phyloP scores from a whole-genome alignment of 2,797 vertebrate genomes.

The Acanthornis magna region DNA sequence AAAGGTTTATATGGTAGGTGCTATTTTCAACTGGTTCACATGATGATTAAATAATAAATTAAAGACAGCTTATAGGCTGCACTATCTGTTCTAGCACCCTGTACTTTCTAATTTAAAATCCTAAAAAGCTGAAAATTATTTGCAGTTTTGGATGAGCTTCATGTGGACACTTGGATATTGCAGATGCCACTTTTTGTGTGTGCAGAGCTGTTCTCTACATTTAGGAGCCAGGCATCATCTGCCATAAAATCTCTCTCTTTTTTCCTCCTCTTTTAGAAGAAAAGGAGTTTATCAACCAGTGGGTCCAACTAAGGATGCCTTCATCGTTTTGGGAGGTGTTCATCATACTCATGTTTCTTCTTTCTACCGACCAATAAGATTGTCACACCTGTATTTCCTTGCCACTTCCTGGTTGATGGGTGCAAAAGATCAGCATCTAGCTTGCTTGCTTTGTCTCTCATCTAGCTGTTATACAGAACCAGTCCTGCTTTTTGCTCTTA shows the following conservation, averaged over 20 bases:
- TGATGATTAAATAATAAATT: not conserved
- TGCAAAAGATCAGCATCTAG: not conserved
- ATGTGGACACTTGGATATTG: not conserved
- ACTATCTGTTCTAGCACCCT: not conserved
- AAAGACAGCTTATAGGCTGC: not conserved
- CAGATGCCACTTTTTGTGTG: not conserved
- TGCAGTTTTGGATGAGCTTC: not conserved
- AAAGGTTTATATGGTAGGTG: not conserved
- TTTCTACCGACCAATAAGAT: not conserved
- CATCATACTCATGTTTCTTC: not conserved
- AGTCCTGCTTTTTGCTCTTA: not conserved
- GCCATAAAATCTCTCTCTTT: not conserved
- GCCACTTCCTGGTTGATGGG: constrained; percentile 3
- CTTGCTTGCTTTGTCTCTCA: not conserved
- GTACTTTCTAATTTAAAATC: not conserved
- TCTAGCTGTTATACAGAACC: constrained; percentile 5
- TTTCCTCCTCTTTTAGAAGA: not conserved
- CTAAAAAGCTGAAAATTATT: not conserved
- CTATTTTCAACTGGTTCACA: not conserved
- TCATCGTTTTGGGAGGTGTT: not conserved
- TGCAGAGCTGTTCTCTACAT: not conserved
- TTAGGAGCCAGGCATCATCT: not conserved
- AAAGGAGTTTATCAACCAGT: not conserved
- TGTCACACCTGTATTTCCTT: not conserved
- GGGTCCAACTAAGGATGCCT: not conserved